Percentiles rank a stretch among this genome's conserved stretches.
Conservation (phyloP, 2,888 invertebrate species). For the Iphiclides podalirius region DNA sequence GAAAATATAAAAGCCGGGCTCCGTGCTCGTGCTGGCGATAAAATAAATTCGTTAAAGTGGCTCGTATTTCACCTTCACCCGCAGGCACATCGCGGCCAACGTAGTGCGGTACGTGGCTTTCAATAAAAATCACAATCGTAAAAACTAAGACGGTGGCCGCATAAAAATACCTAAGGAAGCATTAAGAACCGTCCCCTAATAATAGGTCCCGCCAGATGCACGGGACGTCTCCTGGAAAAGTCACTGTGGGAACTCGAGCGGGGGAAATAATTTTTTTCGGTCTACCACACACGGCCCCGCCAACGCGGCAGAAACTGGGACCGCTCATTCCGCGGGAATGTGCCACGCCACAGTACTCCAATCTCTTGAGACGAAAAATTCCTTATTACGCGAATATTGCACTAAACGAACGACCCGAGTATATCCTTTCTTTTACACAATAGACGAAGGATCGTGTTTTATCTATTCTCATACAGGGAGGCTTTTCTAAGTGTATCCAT, state of each 20-base stretch:
- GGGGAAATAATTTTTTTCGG: conserved; percentile 78
- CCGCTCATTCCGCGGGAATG: conserved; percentile 52
- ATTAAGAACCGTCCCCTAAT: conserved; percentile 78
- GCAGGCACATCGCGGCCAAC: conserved; percentile 53
- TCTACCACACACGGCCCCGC: conserved; percentile 77
- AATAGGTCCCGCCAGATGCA: conserved; percentile 79
- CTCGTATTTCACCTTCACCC: conserved; percentile 72
- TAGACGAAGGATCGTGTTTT: conserved; percentile 11
- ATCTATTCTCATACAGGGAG: conserved; percentile 16
- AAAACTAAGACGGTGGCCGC: conserved; percentile 70
- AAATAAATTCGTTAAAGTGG: conserved; percentile 72
- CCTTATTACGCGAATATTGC: conserved; percentile 21
- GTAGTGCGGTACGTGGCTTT: conserved; percentile 61
- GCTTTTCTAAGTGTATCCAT: too few species aligned
- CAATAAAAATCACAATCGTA: conserved; percentile 79
- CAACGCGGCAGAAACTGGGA: conserved; percentile 69
- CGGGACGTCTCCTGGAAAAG: conserved; percentile 76
- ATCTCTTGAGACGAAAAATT: conserved; percentile 36
- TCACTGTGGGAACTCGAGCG: conserved; percentile 75
- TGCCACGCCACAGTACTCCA: conserved; percentile 47
- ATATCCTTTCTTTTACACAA: conserved; percentile 17
- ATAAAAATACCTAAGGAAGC: conserved; percentile 78
- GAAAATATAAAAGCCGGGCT: conserved; percentile 50
- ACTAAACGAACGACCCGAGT: conserved; percentile 1
- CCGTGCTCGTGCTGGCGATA: conserved; percentile 59